Conservation (phyloP, 2,888 invertebrate genomes). For the Pheosia tremula region DNA sequence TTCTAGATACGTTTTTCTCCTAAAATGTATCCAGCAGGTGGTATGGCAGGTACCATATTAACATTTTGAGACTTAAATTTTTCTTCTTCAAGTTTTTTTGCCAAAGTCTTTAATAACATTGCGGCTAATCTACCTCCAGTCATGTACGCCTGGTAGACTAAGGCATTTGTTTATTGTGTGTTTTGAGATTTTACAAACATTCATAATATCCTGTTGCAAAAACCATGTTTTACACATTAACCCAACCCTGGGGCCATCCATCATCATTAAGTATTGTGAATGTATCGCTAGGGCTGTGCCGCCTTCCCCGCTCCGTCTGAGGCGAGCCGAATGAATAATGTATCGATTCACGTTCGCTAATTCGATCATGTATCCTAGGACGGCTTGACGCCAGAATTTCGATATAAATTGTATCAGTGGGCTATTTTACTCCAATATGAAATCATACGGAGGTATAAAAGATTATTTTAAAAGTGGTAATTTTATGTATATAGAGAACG, state of each 20-base stretch:
- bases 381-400: not conserved
- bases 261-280: not conserved
- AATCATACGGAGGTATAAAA: no score
- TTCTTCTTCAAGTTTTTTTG: no score
- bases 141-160: no score
- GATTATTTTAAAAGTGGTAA: no score
- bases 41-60: no score
- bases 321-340: conserved; percentile 29
- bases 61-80: no score
- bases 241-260: not conserved
- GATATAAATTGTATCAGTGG: not conserved
- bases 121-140: no score
- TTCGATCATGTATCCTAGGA: conserved; percentile 32
- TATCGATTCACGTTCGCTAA: conserved; percentile 27
- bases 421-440: not conserved
- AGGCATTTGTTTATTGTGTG: not conserved
- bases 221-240: not conserved
- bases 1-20: no score
- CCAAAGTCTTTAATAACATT: no score
- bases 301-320: not conserved
- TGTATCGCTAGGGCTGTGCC: not conserved
- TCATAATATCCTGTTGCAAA: not conserved
- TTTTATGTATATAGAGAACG: no score
- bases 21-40: no score
- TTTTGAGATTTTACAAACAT: not conserved